phyloP scores from a whole-genome alignment of 1,140 invertebrate genomes.

The Drosophila mayri region DNA sequence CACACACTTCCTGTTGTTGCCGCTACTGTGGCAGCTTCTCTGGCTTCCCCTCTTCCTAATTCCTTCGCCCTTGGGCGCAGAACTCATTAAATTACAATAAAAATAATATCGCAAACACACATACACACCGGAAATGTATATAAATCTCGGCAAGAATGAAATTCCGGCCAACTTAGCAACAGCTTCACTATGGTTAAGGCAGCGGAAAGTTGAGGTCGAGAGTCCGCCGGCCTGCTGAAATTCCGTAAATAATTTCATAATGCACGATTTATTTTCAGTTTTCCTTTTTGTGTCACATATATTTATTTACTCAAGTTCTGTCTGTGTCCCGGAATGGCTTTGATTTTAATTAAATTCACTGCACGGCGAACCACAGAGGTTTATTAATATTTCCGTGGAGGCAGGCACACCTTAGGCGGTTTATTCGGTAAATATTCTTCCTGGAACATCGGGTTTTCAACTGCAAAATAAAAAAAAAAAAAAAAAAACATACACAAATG shows the following conservation, averaged over 20 bases:
- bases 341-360: constrained; percentile 4
- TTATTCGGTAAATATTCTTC: neutral
- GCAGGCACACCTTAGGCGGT: neutral
- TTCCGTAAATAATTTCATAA: constrained; percentile 16
- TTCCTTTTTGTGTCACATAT: neutral
- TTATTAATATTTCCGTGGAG: neutral
- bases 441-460: neutral
- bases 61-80: constrained; percentile 42
- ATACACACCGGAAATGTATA: constrained; percentile 22
- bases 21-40: no score
- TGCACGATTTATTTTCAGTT: constrained; percentile 8
- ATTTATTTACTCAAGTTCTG: constrained; percentile 1
- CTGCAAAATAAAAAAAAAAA: neutral
- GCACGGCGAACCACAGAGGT: neutral
- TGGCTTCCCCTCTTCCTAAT: neutral
- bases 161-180: constrained; percentile 16
- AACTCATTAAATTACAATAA: constrained; percentile 77
- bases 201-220: neutral
- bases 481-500: neutral
- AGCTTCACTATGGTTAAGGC: constrained; percentile 11
- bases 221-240: neutral
- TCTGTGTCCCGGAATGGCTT: neutral
- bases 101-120: constrained; percentile 33
- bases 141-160: constrained; percentile 14
- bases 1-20: constrained; percentile 5